Base-by-base conservation (phyloP, 64 coral and sea anemone species). In the Montipora efflorescens region DNA sequence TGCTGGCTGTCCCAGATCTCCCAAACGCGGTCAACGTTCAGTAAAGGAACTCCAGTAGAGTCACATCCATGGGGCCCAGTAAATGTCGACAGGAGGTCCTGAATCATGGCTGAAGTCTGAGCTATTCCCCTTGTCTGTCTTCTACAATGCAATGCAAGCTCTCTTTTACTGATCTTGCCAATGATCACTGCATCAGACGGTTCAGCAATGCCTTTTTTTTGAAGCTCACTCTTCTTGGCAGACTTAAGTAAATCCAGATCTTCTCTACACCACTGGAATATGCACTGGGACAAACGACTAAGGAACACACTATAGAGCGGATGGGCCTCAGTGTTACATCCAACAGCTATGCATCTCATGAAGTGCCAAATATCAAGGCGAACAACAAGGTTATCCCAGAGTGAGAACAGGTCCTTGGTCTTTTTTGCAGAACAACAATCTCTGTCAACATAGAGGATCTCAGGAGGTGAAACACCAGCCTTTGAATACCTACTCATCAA, bases 291-390 rank as follows among this genome's bases (percentile, higher is more conserved):
- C 2, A 94, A 47, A 3, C 87, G 18, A 1, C 20, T 28, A 77
- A 89, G 81, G 47, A 94, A 94, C 21, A 68, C 10, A 1, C 62
- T 66, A 55, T 94, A 94, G 43, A 94, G 10, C 0, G 92, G n/a
- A n/a, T n/a, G n/a, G n/a, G n/a, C n/a, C n/a, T n/a, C n/a, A n/a
- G n/a, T n/a, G n/a, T n/a, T n/a, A n/a, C n/a, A n/a, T n/a, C n/a
- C n/a, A 0, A 36, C 16, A 21, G 92, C 92, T 4, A 94, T 43
- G 15, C 86, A 1, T 43, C 86, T 19, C 92, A 94, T 94, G 64
- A 94, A 94, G 55, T 94, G 86, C 64, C 53, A 94, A 4, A 94
- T 73, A 47, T 94, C 92, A 1, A 95, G 52, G 4, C 74, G 69
- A 2, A 95, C 43, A 3, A 84, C 45, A 12, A 87, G 44, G 73